Evolutionary conservation across 2,797 vertebrate genomes (phyloP).

Genomic region (Cryptoprocta ferox): DNA sequence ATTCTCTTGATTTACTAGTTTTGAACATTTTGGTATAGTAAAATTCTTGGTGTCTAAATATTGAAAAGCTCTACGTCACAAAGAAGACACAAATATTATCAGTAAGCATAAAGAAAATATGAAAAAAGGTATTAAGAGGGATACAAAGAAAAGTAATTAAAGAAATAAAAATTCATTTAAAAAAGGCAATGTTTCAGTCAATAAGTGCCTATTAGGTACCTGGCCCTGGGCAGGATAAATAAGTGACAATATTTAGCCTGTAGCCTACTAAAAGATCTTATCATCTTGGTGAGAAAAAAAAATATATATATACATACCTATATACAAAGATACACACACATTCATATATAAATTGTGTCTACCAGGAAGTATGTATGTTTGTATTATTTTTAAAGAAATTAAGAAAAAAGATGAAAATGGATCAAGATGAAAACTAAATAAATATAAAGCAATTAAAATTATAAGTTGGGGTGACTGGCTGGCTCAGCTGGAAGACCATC

Average conservation of each 20-base stretch:
- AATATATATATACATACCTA: fast-evolving
- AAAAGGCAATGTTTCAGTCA: not conserved
- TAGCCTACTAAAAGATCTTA: not conserved
- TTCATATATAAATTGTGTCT: not conserved
- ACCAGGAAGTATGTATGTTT: not conserved
- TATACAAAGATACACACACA: not conserved
- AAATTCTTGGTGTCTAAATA: slow-evolving; percentile 34
- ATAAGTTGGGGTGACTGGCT: not conserved
- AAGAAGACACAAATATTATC: not conserved
- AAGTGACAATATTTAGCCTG: not conserved
- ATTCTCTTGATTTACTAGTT: not conserved
- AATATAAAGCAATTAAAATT: not conserved
- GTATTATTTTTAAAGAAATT: not conserved
- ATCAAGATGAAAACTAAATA: slow-evolving; percentile 5
- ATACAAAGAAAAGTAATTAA: not conserved
- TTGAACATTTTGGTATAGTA: not conserved
- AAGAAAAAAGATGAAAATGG: not conserved
- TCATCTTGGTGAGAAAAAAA: not conserved
- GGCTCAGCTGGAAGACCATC: too few species aligned
- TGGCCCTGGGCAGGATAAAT: not conserved
- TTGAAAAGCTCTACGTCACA: not conserved
- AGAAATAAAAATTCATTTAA: not conserved
- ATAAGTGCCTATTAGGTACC: not conserved
- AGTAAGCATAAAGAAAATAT: not conserved
- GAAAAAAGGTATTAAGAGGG: not conserved